Percentiles rank a stretch among this genome's conserved stretches.
Conservation (phyloP, 2,797 vertebrate species). For the Amphiprion clarkii region DNA sequence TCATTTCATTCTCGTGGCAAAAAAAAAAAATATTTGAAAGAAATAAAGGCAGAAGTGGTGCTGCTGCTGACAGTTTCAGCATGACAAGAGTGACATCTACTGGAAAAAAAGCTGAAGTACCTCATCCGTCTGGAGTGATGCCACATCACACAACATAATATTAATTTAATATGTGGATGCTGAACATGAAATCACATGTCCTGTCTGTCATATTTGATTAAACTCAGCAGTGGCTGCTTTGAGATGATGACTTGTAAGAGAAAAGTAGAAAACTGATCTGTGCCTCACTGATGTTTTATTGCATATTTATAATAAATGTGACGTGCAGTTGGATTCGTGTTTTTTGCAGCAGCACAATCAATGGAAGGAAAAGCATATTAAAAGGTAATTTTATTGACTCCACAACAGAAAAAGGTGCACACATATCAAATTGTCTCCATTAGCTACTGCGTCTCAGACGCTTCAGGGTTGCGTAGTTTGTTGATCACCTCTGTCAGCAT, state of each 20-base stretch:
- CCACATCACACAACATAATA: not conserved
- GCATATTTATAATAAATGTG: slow-evolving; percentile 14
- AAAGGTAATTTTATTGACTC: slow-evolving; percentile 41
- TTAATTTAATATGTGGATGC: slow-evolving; percentile 2
- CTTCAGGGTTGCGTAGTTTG: slow-evolving; percentile 84
- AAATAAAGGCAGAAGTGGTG: not conserved
- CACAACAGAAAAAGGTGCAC: not conserved
- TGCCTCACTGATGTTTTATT: not conserved
- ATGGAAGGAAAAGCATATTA: not conserved
- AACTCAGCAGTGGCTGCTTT: slow-evolving; percentile 1
- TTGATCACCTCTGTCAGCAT: slow-evolving; percentile 92
- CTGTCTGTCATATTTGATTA: not conserved
- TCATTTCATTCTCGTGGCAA: slow-evolving; percentile 2
- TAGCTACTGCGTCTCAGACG: slow-evolving; percentile 54
- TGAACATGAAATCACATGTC: not conserved
- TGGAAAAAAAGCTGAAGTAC: slow-evolving; percentile 54
- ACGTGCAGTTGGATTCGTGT: not conserved
- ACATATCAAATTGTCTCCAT: not conserved
- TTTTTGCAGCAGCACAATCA: slow-evolving; percentile 3
- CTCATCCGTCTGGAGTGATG: not conserved
- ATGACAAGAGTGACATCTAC: slow-evolving; percentile 70
- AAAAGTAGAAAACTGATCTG: not conserved
- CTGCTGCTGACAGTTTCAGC: not conserved
- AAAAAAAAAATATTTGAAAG: not conserved
- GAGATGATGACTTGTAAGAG: not conserved